Evolutionary conservation across 2,797 vertebrate genomes (phyloP).

Genomic region (Pseudocheirus occidentalis): DNA sequence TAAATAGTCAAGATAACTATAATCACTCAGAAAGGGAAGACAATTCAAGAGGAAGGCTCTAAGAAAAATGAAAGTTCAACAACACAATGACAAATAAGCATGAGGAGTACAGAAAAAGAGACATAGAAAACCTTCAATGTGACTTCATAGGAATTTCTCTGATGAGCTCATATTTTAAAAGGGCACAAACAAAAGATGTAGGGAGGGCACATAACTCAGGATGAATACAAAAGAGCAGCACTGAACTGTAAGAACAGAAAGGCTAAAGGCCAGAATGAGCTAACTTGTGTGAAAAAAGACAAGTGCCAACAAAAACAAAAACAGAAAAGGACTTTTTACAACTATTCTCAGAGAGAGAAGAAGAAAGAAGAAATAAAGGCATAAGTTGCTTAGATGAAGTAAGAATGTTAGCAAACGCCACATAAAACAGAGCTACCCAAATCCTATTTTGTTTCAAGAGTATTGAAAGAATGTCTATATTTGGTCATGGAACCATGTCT

Average conservation of each 20-base stretch:
- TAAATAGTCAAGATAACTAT: neutral
- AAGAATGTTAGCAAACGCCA: neutral
- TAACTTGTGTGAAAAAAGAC: constrained; percentile 4
- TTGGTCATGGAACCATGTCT: neutral
- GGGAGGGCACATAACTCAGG: neutral
- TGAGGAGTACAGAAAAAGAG: neutral
- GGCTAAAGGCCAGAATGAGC: constrained; percentile 1
- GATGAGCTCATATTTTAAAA: constrained; percentile 5
- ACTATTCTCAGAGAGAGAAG: neutral
- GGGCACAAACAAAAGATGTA: neutral
- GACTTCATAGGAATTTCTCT: constrained; percentile 15
- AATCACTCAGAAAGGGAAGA: neutral
- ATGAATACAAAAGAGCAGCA: constrained; percentile 9
- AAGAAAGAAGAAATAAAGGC: neutral
- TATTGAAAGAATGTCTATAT: neutral
- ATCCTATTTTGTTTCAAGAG: neutral
- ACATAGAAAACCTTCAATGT: neutral
- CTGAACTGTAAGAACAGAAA: neutral
- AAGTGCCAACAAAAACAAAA: neutral
- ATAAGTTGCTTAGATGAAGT: neutral
- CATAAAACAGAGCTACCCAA: neutral
- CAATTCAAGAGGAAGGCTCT: neutral
- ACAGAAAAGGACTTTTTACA: neutral
- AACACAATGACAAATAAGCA: neutral
- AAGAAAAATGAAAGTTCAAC: neutral